Percentiles rank a stretch among this genome's conserved stretches.
Evolutionary conservation across 2,113 vertebrate species (phyloP).

Genomic region (Lasiurus cinereus): DNA sequence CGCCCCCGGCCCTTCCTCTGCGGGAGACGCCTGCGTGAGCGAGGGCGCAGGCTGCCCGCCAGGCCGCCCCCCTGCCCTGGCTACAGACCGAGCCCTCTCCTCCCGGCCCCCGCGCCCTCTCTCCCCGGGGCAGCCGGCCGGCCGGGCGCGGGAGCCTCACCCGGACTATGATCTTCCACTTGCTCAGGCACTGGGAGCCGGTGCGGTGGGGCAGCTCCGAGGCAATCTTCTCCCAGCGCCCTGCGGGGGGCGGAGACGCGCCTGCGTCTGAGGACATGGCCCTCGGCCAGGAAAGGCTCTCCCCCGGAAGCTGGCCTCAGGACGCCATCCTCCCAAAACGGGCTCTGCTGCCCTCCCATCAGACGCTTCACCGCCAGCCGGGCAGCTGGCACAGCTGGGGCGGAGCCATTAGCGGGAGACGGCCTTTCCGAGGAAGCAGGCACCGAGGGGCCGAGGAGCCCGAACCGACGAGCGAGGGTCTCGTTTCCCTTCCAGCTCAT

Average conservation of each 20-base stretch:
- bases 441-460: no score
- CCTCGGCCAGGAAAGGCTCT: accelerated
- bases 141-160: constrained; percentile 53
- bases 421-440: neutral
- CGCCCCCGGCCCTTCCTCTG: constrained; percentile 25
- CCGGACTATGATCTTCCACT: constrained; percentile 90
- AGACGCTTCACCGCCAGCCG: accelerated
- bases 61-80: no score
- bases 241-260: constrained; percentile 81
- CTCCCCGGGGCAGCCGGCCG: accelerated
- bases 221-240: constrained; percentile 94
- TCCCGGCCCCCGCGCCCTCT: accelerated
- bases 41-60: no score
- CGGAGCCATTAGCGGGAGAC: neutral
- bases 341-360: accelerated
- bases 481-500: accelerated
- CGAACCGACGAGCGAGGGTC: neutral
- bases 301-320: accelerated
- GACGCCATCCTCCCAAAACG: accelerated
- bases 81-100: no score
- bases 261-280: accelerated
- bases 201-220: constrained; percentile 91
- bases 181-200: constrained; percentile 92
- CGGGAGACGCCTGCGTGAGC: neutral
- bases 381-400: neutral